Conservation (phyloP, 2,113 vertebrate genomes). For the Sakesphorus luctuosus region DNA sequence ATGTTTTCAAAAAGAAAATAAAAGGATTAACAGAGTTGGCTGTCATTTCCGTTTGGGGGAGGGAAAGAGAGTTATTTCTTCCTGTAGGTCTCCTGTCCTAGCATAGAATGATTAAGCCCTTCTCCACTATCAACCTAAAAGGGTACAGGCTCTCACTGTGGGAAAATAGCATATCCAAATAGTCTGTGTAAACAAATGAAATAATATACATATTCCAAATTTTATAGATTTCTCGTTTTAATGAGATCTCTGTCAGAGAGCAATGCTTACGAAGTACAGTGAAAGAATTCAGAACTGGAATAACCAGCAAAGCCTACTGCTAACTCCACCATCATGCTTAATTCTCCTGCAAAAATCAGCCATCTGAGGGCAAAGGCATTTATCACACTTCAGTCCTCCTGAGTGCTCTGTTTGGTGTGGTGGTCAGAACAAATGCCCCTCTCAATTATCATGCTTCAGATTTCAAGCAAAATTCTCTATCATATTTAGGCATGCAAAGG, state of each 20-base stretch:
- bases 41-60: not conserved
- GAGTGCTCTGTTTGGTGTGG: not conserved
- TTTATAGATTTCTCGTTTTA: not conserved
- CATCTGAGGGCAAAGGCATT: constrained; percentile 51
- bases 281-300: not conserved
- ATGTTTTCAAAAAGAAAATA: not conserved
- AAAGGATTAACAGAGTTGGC: not conserved
- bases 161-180: not conserved
- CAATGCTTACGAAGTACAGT: not conserved
- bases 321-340: not conserved
- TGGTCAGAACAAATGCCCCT: constrained; percentile 37
- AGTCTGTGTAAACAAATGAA: not conserved
- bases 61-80: not conserved
- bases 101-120: not conserved
- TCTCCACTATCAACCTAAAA: not conserved
- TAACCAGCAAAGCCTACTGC: not conserved
- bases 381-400: constrained; percentile 22
- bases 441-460: not conserved
- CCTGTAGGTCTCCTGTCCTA: not conserved
- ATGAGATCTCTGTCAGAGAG: not conserved
- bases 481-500: not conserved
- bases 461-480: constrained; percentile 41
- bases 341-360: constrained; percentile 61
- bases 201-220: not conserved
- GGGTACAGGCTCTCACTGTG: not conserved